These are phyloP conservation scores for Ennomos erosarius DNA, from an alignment of 2,888 invertebrate genomes.

Conservation along the genomic window DNA sequence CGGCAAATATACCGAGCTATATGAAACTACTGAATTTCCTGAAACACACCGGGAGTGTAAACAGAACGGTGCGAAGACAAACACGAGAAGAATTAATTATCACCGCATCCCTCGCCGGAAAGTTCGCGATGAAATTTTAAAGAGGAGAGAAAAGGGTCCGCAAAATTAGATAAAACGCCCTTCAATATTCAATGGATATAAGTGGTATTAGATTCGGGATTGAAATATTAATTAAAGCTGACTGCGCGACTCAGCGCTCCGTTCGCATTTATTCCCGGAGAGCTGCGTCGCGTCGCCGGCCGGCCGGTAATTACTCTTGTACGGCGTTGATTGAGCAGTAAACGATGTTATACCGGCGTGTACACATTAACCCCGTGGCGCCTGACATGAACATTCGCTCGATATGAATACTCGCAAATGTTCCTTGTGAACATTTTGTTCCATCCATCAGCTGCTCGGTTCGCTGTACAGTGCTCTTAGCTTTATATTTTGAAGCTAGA, in stretches of 20 bases:
- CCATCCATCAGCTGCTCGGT: too few relatives aligned
- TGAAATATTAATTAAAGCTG: constrained; percentile 38
- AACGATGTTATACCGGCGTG: too few relatives aligned
- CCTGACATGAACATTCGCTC: too few relatives aligned
- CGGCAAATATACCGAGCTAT: constrained; percentile 1
- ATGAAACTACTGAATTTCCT: constrained; percentile 17
- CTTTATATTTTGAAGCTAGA: too few relatives aligned
- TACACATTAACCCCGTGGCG: too few relatives aligned
- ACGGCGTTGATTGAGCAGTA: too few relatives aligned
- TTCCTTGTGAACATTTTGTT: too few relatives aligned
- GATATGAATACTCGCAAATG: too few relatives aligned
- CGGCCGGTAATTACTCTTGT: too few relatives aligned
- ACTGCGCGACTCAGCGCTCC: constrained; percentile 24
- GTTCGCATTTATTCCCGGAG: constrained; percentile 13
- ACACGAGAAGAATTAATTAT: constrained; percentile 31
- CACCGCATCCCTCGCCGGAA: constrained; percentile 34
- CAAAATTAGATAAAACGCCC: constrained; percentile 44
- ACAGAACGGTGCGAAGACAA: constrained; percentile 20
- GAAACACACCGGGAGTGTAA: constrained; percentile 8
- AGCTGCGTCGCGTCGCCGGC: neutral
- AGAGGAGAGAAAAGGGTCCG: constrained; percentile 42
- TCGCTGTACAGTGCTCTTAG: too few relatives aligned
- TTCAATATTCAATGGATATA: constrained; percentile 43
- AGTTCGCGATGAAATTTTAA: constrained; percentile 51
- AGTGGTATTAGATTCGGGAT: constrained; percentile 41